Evolutionary conservation across 2,888 invertebrate genomes (phyloP).

Genomic region (Drosophila basisetae): DNA sequence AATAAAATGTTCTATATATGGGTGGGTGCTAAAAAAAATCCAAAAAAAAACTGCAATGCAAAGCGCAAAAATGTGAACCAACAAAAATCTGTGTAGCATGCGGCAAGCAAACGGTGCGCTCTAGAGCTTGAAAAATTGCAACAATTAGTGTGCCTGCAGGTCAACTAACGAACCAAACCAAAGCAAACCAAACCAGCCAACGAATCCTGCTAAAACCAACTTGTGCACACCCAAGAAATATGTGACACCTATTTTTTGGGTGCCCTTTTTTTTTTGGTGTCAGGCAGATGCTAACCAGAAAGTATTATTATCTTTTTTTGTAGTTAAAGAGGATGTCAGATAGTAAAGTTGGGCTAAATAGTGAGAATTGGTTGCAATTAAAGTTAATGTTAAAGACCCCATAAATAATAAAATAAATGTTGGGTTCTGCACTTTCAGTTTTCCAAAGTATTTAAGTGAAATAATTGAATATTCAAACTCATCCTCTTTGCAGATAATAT

Average conservation of each 20-base stretch:
- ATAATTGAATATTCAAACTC: not conserved
- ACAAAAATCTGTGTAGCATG: constrained; percentile 16
- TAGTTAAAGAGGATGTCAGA: too few species aligned
- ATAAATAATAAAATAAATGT: not conserved
- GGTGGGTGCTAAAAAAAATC: constrained; percentile 9
- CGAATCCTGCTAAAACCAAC: constrained; percentile 9
- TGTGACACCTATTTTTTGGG: constrained; percentile 44
- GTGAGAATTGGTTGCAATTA: not conserved
- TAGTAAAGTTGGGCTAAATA: not conserved
- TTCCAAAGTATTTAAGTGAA: not conserved
- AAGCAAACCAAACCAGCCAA: not conserved
- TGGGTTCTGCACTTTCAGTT: not conserved
- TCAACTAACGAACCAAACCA: constrained; percentile 61
- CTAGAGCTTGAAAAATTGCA: constrained; percentile 73
- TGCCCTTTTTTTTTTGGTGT: constrained; percentile 5
- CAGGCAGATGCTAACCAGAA: constrained; percentile 23
- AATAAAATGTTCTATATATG: not conserved
- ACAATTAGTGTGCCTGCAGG: constrained; percentile 76
- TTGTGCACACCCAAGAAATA: constrained; percentile 52
- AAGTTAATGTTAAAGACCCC: not conserved
- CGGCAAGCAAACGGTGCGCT: constrained; percentile 37
- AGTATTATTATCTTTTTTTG: not conserved
- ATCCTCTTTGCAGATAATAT: not conserved
- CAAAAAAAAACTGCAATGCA: constrained; percentile 17
- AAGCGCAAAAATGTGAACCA: constrained; percentile 8